phyloP scores from a whole-genome alignment of 2,797 vertebrate genomes.

The Hyperoplus immaculatus region DNA sequence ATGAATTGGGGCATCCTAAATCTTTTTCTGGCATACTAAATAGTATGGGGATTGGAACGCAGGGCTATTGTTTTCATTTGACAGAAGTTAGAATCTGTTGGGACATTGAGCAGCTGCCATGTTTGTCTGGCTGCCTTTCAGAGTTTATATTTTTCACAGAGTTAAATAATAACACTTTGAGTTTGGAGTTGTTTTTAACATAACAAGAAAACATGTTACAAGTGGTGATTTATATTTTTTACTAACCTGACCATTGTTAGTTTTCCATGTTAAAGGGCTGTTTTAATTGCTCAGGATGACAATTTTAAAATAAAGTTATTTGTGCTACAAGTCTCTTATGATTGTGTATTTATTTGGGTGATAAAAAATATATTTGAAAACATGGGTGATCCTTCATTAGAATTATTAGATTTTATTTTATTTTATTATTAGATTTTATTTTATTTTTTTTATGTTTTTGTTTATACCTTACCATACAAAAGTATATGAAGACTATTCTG shows the following conservation, averaged over 20 bases:
- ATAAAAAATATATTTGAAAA: background rate
- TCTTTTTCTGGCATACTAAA: too few species aligned
- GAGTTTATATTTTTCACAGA: conserved; percentile 6
- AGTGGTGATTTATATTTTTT: conserved; percentile 25
- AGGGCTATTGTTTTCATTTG: background rate
- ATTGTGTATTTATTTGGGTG: background rate
- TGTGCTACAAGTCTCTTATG: conserved; percentile 34
- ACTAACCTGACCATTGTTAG: conserved; percentile 40
- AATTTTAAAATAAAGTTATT: conserved; percentile 64
- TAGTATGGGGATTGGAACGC: too few species aligned
- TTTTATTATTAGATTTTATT: background rate
- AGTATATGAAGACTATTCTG: too few species aligned
- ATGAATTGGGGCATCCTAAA: too few species aligned
- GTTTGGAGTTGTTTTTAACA: conserved; percentile 26
- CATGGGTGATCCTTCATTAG: too few species aligned
- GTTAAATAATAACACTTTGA: conserved; percentile 5
- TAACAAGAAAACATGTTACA: conserved; percentile 17
- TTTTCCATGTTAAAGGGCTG: conserved; percentile 43
- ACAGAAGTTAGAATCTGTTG: background rate
- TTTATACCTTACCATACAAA: too few species aligned
- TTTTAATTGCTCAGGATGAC: conserved; percentile 51
- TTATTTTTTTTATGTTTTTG: too few species aligned
- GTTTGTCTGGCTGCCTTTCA: conserved; percentile 11
- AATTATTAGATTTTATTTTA: background rate
- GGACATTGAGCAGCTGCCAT: background rate